Conservation (phyloP, 2,888 invertebrate species). For the Xestoiulus laeticollis region DNA sequence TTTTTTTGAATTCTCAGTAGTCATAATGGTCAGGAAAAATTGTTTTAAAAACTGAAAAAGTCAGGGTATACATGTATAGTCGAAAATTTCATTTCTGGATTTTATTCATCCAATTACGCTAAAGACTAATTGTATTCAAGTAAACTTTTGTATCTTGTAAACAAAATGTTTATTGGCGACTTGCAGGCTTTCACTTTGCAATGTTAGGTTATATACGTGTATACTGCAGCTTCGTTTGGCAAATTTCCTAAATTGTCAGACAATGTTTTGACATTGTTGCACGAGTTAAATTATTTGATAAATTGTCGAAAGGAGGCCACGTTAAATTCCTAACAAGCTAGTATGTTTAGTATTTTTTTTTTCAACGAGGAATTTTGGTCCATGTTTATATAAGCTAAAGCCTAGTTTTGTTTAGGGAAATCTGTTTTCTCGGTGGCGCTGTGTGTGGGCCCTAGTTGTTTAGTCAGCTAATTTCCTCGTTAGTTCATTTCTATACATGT, state of each 20-base stretch:
- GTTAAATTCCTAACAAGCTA: not conserved
- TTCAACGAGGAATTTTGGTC: not conserved
- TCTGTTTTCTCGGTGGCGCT: not conserved
- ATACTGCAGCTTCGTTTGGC: not conserved
- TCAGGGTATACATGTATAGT: no score
- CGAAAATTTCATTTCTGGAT: no score
- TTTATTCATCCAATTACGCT: not conserved
- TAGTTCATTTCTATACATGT: not conserved
- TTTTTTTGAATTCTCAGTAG: no score
- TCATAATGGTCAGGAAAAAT: no score
- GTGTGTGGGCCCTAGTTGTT: constrained; percentile 1
- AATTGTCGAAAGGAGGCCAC: not conserved
- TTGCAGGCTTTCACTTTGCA: no score
- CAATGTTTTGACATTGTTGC: constrained; percentile 6
- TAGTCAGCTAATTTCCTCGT: not conserved
- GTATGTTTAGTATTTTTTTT: not conserved
- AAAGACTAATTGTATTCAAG: not conserved
- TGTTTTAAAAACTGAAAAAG: no score
- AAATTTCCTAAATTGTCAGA: constrained; percentile 2
- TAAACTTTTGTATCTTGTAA: not conserved
- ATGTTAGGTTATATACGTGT: not conserved
- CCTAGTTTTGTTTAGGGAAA: not conserved
- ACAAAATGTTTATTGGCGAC: not conserved
- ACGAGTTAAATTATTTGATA: constrained; percentile 28
- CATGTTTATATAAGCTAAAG: not conserved